Evolutionary conservation across 2,888 invertebrate genomes (phyloP).

Genomic region (Orchestes rusci): DNA sequence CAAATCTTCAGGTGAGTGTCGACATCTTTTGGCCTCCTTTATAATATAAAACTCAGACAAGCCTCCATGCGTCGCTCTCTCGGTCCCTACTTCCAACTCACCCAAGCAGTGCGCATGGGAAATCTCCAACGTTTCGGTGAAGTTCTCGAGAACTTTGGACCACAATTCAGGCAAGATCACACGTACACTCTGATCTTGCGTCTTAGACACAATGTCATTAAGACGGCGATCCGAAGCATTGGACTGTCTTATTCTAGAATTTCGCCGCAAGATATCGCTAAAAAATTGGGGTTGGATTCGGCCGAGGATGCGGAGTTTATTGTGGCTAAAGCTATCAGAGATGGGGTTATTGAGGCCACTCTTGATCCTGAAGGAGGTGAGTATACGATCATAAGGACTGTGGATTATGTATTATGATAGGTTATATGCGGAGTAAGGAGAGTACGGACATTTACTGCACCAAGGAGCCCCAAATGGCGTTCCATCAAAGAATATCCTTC

Average conservation of each 20-base stretch:
- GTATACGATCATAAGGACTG: too few species aligned
- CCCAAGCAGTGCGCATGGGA: slow-evolving; percentile 93
- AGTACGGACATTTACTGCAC: slow-evolving; percentile 96
- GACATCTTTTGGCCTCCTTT: neutral
- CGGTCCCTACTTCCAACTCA: slow-evolving; percentile 93
- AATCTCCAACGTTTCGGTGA: slow-evolving; percentile 91
- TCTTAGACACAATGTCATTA: slow-evolving; percentile 96
- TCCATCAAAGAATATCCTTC: slow-evolving; percentile 95
- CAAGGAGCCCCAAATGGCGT: slow-evolving; percentile 89
- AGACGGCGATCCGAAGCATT: slow-evolving; percentile 94
- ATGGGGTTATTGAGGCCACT: slow-evolving; percentile 97
- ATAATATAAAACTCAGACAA: slow-evolving; percentile 51
- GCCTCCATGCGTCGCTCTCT: slow-evolving; percentile 82
- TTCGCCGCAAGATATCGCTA: slow-evolving; percentile 89
- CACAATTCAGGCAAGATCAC: slow-evolving; percentile 88
- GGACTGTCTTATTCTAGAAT: slow-evolving; percentile 95
- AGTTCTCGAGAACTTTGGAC: slow-evolving; percentile 83
- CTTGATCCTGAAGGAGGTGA: slow-evolving; percentile 88
- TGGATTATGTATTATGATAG: too few species aligned
- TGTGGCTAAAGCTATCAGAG: slow-evolving; percentile 95
- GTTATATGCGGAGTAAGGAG: slow-evolving; percentile 94
- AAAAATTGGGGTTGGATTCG: slow-evolving; percentile 87
- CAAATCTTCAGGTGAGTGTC: slow-evolving; percentile 61
- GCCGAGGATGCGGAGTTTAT: slow-evolving; percentile 99
- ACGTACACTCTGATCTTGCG: slow-evolving; percentile 94